phyloP scores from a whole-genome alignment of 2,113 vertebrate species.

The Rhinoptilus africanus region DNA sequence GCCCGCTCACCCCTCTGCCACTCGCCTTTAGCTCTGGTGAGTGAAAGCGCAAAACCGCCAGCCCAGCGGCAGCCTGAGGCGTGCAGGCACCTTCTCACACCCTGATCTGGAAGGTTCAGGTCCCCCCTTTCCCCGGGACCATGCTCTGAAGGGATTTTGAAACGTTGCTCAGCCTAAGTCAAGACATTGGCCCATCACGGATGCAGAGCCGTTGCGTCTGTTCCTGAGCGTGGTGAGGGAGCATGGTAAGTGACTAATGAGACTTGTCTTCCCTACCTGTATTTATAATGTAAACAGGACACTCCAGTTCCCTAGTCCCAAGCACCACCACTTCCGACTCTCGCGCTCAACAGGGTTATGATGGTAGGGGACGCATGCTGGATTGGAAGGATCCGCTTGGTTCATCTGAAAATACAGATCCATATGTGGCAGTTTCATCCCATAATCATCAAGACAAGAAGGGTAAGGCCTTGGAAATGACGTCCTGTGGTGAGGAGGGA shows the following conservation, averaged over 20 bases:
- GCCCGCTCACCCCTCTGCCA: background rate
- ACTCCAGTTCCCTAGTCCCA: slow-evolving; percentile 88
- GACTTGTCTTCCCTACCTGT: slow-evolving; percentile 75
- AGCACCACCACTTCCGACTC: slow-evolving; percentile 85
- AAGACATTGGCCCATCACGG: rapidly evolving
- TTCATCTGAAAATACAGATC: slow-evolving; percentile 91
- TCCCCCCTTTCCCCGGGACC: background rate
- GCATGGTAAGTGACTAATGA: slow-evolving; percentile 36
- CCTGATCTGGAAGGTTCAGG: background rate
- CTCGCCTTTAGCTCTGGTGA: background rate
- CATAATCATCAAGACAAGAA: slow-evolving; percentile 95
- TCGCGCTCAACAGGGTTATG: slow-evolving; percentile 79
- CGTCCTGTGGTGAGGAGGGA: slow-evolving; percentile 64
- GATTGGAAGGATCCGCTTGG: slow-evolving; percentile 87
- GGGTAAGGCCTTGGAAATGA: slow-evolving; percentile 99
- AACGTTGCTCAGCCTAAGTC: background rate
- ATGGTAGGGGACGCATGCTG: slow-evolving; percentile 88
- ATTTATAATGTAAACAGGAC: slow-evolving; percentile 90
- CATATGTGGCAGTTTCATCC: slow-evolving; percentile 92
- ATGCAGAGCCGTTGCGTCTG: background rate
- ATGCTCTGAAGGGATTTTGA: background rate
- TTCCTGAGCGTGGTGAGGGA: slow-evolving; percentile 20
- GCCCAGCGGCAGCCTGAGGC: background rate
- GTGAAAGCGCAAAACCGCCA: background rate
- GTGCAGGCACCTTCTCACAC: background rate